Base-by-base conservation (phyloP, 2,888 invertebrate genomes). In the Dynastes grantii region DNA sequence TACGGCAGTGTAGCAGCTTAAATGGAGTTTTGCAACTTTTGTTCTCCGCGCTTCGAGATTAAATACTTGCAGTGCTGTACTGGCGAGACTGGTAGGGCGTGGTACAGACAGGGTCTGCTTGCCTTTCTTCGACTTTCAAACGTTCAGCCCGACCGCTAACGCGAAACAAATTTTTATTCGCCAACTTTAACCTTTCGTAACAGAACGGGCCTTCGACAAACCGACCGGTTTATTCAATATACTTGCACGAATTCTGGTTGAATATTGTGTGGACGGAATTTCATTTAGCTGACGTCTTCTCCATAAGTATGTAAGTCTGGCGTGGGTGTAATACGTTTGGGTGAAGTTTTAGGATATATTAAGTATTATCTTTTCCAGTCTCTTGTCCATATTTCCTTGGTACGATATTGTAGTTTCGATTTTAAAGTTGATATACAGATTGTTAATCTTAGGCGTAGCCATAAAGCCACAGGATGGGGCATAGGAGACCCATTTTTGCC, bases 11-110 rank as follows among this genome's bases (percentile, higher is more conserved):
- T n/a, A 53, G 37, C 51, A 64, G 64, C 64, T 76, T 76, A 76
- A 76, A 64, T 45, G 40, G 76, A 76, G 76, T 76, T 76, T 76
- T 76, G 64, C 11, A 76, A 76, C 76, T 76, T 76, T 76, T 64
- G 76, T 76, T 76, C 76, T 45, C 64, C 16, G 13, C 58, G 71
- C 71, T 49, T 6, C 64, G 76, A 76, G 76, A 76, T 76, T 76
- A 76, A 76, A 76, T 70, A 70, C 70, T 70, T 32, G 27, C 70
- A 27, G 16, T 49, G 53, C 13, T 49, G 53, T n/a, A 27, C 29
- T 29, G n/a, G n/a, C 0, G 16, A n/a, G n/a, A 55, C n/a, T 3
- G 55, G 55, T 16, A n/a, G n/a, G 16, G 55, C 8, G 40, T 16
- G 6, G 16, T 11, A n/a, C 5, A 65, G 13, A n/a, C 53, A 1